These are phyloP conservation scores for Macheiramphus alcinus DNA, from an alignment of 2,113 vertebrate species.

Conservation along the genomic window DNA sequence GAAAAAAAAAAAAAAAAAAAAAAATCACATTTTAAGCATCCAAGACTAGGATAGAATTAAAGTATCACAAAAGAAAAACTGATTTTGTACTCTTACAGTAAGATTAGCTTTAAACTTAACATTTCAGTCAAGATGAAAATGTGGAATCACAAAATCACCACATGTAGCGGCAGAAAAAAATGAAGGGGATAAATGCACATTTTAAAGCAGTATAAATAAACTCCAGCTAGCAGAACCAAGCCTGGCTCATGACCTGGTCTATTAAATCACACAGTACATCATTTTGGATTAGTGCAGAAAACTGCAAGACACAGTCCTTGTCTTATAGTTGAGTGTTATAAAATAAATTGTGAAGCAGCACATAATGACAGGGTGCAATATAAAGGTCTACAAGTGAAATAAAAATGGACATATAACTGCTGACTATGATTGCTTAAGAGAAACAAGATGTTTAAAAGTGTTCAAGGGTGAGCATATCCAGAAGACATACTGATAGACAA, in stretches of 20 bases:
- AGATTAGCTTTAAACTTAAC: neutral
- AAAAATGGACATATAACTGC: slow-evolving; percentile 18
- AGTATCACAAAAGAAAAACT: neutral
- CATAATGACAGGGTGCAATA: slow-evolving; percentile 22
- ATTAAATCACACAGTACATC: slow-evolving; percentile 1
- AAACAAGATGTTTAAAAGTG: slow-evolving; percentile 5
- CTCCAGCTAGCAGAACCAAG: neutral
- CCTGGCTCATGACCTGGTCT: neutral
- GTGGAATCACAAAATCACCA: neutral
- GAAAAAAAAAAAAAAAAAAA: accelerated
- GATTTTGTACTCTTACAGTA: neutral
- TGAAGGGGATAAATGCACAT: neutral
- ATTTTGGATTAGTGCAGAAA: neutral
- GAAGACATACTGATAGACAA: neutral
- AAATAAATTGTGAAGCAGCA: neutral
- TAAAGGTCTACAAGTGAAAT: slow-evolving; percentile 24
- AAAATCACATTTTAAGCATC: neutral
- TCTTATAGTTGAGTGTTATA: neutral
- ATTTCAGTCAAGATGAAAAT: neutral
- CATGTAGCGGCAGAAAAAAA: neutral
- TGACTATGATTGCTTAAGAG: slow-evolving; percentile 2
- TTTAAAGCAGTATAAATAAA: neutral
- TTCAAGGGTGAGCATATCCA: slow-evolving; percentile 5
- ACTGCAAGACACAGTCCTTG: neutral
- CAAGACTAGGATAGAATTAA: neutral